Base-by-base conservation (phyloP, 2,797 vertebrate genomes). In the Eurystomus glaucurus region DNA sequence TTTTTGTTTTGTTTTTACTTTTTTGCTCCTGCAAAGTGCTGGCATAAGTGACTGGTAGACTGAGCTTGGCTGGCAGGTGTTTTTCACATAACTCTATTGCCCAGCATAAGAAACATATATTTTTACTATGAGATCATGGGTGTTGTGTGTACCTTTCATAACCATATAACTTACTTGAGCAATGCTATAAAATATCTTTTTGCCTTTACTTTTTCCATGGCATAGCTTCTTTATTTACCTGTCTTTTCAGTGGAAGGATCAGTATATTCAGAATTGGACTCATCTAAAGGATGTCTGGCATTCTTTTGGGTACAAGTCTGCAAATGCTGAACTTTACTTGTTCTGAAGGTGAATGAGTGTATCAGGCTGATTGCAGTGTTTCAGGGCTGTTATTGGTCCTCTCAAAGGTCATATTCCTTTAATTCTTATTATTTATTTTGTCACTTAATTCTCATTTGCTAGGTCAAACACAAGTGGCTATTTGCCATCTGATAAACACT, bases 61-160 rank as follows among this genome's bases (percentile, higher is more conserved):
- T 54, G 69, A 92, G 33, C 14, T 90, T 74, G 45, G 33, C 75
- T 88, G 82, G 52, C 76, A 88, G 76, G 46, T 65, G 46, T 64
- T 93, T 94, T 81, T 92, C 62, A 50, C 29, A 35, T 78, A 92
- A 90, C 26, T 83, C 29, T 14, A 39, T n/a, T 88, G 61, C 88
- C 54, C 65, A 84, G 33, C 6, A 13, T 37, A 77, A 89, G 72
- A 90, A 93, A 68, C 39, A 51, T 95, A 78, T 96, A 75, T 94
- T 95, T 94, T 90, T 64, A 81, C 29, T 80, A 61, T 93, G 94
- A 96, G 94, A 86, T 94, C 90, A 95, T 88, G 26, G 61, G 10
- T 0, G 0, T 86, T 85, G 69, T 94, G 48, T 94, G 65, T 93
- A 78, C 57, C 16, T 88, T 91, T 71, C 79, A 45, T 18, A 93